Percentiles rank a stretch among this genome's conserved stretches.
These are phyloP conservation scores for Mormyrops attenuatus DNA, from an alignment of 2,797 vertebrate genomes.

Conservation along the genomic window DNA sequence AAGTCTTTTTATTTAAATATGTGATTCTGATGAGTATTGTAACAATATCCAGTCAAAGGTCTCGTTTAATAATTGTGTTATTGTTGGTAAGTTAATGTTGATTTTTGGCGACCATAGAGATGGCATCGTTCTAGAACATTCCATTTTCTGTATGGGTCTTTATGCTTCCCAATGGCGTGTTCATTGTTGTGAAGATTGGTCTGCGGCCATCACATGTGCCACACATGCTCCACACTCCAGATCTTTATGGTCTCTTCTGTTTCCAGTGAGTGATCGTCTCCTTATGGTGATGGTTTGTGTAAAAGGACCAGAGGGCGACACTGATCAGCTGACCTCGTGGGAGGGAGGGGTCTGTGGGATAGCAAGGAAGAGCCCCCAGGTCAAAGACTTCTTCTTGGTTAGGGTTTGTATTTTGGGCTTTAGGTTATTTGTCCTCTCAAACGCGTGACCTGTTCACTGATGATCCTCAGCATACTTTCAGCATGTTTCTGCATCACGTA, in stretches of 20 bases:
- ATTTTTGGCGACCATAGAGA: neutral
- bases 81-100: neutral
- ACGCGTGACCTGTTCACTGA: conserved; percentile 31
- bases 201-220: neutral
- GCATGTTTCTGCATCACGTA: neutral
- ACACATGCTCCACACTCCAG: neutral
- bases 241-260: conserved; percentile 2
- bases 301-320: conserved; percentile 32
- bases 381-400: conserved; percentile 39
- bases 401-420: conserved; percentile 42
- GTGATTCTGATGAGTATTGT: neutral
- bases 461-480: neutral
- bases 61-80: neutral
- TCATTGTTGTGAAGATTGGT: neutral
- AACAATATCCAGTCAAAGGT: neutral
- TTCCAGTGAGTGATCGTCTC: conserved; percentile 35
- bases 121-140: neutral
- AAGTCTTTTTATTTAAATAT: neutral
- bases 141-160: neutral
- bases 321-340: conserved; percentile 30
- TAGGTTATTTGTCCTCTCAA: conserved; percentile 23
- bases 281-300: conserved; percentile 28
- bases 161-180: neutral
- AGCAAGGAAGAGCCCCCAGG: neutral
- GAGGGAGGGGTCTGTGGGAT: neutral